These are phyloP conservation scores for Phoxinus dragarum DNA, from an alignment of 2,797 vertebrate species.

Conservation along the genomic window DNA sequence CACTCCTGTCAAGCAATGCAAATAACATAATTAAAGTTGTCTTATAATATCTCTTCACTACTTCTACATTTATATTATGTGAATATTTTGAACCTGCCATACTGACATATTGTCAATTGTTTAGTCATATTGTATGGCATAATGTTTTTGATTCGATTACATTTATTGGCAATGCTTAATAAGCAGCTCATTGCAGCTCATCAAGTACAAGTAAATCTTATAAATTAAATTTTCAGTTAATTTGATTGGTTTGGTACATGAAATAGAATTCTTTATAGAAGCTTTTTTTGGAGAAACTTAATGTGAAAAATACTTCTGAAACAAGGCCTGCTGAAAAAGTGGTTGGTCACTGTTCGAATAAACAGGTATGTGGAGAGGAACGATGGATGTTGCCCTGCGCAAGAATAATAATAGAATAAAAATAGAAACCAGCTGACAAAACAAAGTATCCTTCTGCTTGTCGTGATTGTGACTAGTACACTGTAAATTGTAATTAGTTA, in stretches of 20 bases:
- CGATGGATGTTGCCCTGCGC: background rate
- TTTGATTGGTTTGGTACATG: background rate
- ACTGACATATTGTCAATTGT: background rate
- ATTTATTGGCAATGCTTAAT: background rate
- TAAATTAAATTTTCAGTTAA: background rate
- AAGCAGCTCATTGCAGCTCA: background rate
- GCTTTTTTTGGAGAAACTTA: background rate
- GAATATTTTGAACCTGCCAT: background rate
- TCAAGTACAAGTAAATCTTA: background rate
- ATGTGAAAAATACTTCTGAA: background rate
- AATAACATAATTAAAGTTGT: background rate
- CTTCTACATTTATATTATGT: background rate
- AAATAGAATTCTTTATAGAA: background rate
- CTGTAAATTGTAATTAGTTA: no score
- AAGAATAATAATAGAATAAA: background rate
- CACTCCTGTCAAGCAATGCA: background rate
- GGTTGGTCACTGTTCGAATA: background rate
- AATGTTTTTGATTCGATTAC: background rate
- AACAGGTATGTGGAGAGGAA: background rate
- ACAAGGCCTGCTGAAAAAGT: background rate
- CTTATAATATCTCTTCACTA: background rate
- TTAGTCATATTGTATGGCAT: background rate
- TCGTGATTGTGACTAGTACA: background rate
- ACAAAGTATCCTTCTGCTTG: background rate
- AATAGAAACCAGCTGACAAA: background rate